A percentile compares a stretch with the other conserved stretches of the same genome.
phyloP scores from a whole-genome alignment of 2,888 invertebrate genomes.

The Nephrotoma appendiculata region DNA sequence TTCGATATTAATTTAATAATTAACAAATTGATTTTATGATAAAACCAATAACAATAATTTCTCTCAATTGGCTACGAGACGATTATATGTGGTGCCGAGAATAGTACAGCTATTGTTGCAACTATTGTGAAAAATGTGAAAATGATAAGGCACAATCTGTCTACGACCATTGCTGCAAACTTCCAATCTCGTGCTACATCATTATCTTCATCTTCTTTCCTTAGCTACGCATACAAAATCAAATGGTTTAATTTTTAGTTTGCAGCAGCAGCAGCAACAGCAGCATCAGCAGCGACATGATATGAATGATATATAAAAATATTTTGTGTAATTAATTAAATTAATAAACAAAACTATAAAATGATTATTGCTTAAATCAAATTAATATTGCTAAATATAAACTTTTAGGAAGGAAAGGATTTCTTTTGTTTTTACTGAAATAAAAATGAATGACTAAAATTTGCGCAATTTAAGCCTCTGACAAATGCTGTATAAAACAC shows the following conservation, averaged over 20 bases:
- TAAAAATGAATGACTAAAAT: too few relatives aligned
- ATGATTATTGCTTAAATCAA: neutral
- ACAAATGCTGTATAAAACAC: too few relatives aligned
- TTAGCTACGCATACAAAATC: slow-evolving; percentile 37
- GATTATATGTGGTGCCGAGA: slow-evolving; percentile 78
- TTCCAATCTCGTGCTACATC: slow-evolving; percentile 97
- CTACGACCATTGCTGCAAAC: slow-evolving; percentile 99
- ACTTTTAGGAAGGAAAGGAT: too few relatives aligned
- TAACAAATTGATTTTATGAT: slow-evolving; percentile 37
- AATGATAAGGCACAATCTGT: slow-evolving; percentile 98
- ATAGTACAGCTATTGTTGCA: slow-evolving; percentile 91
- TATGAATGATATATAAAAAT: neutral
- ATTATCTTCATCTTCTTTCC: slow-evolving; percentile 87
- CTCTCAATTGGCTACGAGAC: slow-evolving; percentile 37
- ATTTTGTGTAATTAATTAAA: neutral
- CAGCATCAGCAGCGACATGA: neutral
- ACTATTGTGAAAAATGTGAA: slow-evolving; percentile 97
- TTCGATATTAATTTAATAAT: slow-evolving; percentile 36
- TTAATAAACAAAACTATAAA: neutral
- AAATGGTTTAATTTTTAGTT: neutral
- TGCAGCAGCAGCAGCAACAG: neutral
- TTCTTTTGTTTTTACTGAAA: too few relatives aligned
- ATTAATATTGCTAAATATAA: neutral
- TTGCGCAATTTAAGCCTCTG: too few relatives aligned
- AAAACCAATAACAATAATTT: slow-evolving; percentile 38